These are phyloP conservation scores for Labrus mixtus DNA, from an alignment of 2,113 vertebrate genomes.

Conservation along the genomic window DNA sequence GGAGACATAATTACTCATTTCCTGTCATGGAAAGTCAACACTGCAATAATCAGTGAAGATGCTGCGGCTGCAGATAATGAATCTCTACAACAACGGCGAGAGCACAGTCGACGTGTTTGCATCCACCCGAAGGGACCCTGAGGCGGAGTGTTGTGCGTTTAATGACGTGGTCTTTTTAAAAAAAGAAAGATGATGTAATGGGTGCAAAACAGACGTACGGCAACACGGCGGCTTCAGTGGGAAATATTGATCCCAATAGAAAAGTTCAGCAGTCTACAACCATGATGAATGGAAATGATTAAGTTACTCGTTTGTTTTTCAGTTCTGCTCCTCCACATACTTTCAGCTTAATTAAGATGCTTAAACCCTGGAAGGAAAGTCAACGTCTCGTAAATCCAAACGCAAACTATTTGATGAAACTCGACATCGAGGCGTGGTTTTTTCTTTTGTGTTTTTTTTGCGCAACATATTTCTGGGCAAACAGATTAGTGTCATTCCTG, in stretches of 20 bases:
- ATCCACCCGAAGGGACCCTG: background rate
- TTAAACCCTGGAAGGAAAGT: no score
- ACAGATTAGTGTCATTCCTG: slow-evolving; percentile 6
- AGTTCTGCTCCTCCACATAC: no score
- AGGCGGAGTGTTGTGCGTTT: no score
- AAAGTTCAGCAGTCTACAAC: no score
- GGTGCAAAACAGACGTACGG: background rate
- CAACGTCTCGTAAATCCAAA: background rate
- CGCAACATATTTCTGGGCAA: background rate
- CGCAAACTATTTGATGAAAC: no score
- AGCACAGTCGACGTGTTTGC: background rate
- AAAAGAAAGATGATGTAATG: slow-evolving; percentile 6
- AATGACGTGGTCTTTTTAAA: no score
- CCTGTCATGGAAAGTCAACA: no score
- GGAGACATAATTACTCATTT: background rate
- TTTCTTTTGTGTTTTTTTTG: background rate
- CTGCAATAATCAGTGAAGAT: background rate
- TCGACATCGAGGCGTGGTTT: no score
- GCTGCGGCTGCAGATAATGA: background rate
- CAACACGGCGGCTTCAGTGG: background rate
- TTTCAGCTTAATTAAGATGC: background rate
- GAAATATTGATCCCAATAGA: background rate
- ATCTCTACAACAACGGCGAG: background rate
- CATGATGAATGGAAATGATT: no score
- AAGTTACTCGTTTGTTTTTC: no score